Conservation (phyloP, 1,140 invertebrate species). For the Pectinophora gossypiella region DNA sequence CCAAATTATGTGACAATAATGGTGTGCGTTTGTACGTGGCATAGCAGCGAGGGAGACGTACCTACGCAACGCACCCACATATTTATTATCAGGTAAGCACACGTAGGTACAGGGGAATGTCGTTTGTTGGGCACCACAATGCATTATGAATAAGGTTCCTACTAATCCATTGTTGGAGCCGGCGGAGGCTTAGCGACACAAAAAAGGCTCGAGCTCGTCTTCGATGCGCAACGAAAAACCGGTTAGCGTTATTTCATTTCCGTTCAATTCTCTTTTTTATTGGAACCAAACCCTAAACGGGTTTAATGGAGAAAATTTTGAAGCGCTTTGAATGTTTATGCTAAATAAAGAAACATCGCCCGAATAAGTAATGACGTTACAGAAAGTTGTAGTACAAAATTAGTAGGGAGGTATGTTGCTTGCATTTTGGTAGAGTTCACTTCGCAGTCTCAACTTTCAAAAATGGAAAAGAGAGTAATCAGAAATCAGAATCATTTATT, state of each 20-base stretch:
- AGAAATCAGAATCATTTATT: too few relatives aligned
- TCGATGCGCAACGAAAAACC: conserved; percentile 51
- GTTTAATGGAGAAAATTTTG: conserved; percentile 47
- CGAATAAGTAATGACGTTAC: too few relatives aligned
- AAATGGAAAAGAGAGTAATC: too few relatives aligned
- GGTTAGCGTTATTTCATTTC: conserved; percentile 70
- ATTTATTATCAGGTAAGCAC: too few relatives aligned
- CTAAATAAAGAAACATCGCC: not conserved
- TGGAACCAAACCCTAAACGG: conserved; percentile 54
- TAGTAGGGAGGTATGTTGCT: too few relatives aligned
- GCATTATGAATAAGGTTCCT: not conserved
- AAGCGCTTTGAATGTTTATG: conserved; percentile 29
- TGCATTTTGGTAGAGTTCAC: too few relatives aligned
- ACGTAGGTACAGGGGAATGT: not conserved
- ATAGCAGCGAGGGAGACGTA: too few relatives aligned
- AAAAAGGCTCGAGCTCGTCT: conserved; percentile 34
- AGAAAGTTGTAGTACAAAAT: too few relatives aligned
- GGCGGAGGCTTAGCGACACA: conserved; percentile 20
- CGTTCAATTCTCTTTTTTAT: conserved; percentile 69
- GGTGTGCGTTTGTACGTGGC: too few relatives aligned
- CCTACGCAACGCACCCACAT: too few relatives aligned
- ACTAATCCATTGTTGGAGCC: conserved; percentile 10
- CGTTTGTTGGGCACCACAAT: not conserved
- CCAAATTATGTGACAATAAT: too few relatives aligned
- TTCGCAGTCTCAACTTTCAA: too few relatives aligned